Percentiles rank a stretch among this genome's conserved stretches.
Evolutionary conservation across 1,140 invertebrate species (phyloP).

Genomic region (Helicoverpa armigera): DNA sequence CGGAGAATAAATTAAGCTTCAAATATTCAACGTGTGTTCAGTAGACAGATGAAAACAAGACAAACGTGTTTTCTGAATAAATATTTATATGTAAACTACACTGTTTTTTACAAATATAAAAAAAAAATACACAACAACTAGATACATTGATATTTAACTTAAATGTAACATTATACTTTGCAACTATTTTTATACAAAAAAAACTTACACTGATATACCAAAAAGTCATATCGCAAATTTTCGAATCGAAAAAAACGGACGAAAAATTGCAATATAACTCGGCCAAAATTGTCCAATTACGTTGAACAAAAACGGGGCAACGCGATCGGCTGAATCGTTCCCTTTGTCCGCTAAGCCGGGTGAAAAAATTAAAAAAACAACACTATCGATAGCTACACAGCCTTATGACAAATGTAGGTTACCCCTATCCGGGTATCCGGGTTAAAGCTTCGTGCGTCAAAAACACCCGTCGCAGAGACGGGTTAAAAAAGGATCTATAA

Average conservation of each 20-base stretch:
- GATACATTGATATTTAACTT: no score
- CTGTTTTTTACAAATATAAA: not conserved
- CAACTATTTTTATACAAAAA: no score
- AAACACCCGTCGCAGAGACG: constrained; percentile 44
- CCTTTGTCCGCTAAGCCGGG: constrained; percentile 33
- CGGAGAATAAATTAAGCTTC: not conserved
- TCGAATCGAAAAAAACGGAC: not conserved
- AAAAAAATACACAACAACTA: not conserved
- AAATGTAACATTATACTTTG: no score
- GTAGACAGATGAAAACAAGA: not conserved
- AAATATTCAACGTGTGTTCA: constrained; percentile 5
- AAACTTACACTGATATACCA: not conserved
- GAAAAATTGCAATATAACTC: constrained; percentile 24
- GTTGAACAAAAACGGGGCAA: constrained; percentile 31
- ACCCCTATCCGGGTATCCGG: constrained; percentile 10
- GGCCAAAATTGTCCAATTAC: constrained; percentile 39
- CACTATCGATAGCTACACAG: constrained; percentile 2
- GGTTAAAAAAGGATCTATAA: constrained; percentile 44
- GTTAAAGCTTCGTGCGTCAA: constrained; percentile 29
- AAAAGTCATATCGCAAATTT: constrained; percentile 12
- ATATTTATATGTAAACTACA: no score
- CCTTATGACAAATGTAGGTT: constrained; percentile 52
- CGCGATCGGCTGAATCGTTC: constrained; percentile 33
- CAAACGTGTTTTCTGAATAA: not conserved
- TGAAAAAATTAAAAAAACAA: constrained; percentile 30